Evolutionary conservation across 2,888 invertebrate genomes (phyloP), one percentile per base, ranked within the genome.

Genomic region (Coenonympha glycerion): DNA sequence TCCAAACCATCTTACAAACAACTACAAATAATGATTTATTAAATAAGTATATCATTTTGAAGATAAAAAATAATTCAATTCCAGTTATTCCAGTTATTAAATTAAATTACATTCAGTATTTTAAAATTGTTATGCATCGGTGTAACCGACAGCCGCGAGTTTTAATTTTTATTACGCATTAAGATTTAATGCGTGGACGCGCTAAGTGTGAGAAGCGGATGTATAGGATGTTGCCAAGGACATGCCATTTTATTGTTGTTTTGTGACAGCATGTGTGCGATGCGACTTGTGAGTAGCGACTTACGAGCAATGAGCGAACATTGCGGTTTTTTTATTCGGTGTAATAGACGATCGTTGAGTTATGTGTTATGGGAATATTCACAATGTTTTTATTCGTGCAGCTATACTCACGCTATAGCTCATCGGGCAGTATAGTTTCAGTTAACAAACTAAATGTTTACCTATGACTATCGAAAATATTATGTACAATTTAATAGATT

Each of bases 181-280:
- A 63, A 61, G 62, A 63, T 61, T 63, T 62, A 60, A 60, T 53
- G 52, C 47, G 40, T 50, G 53, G 40, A 41, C 47, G 60, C 47
- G 60, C 47, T 60, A 64, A 68, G 69, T 82, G 85, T 86, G 85
- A 75, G 85, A 85, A 86, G 71, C 83, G 82, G 81, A 83, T 76
- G 79, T 79, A n/a, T n/a, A 66, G 84, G 83, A 84, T 81, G 80
- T 70, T 59, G 63, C 65, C 83, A 85, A 85, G 86, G 86, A 66
- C 84, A 68, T 65, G 74, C 73, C 76, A 76, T 76, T 73, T 71
- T 68, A 61, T 59, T 68, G 69, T 79, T 69, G 71, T 76, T 78
- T 79, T 82, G 79, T 78, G 73, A 68, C 72, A 61, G 53, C 58
- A 61, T 62, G 57, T 56, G 58, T 6, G 31, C 15, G 6, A 8